phyloP scores from a whole-genome alignment of 2,888 invertebrate genomes.

The Orchesella flavescens region DNA sequence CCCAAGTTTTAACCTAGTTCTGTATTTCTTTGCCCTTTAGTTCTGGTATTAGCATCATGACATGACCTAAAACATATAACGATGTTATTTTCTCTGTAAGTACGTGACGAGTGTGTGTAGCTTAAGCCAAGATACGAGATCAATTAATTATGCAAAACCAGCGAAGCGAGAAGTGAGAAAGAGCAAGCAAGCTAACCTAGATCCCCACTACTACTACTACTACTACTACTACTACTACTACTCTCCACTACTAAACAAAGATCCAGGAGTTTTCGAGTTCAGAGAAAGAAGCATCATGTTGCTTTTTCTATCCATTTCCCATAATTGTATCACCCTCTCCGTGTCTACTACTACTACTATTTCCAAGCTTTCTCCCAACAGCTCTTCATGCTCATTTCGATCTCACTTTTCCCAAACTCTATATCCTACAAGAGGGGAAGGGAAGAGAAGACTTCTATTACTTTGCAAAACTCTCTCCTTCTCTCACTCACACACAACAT shows the following conservation, averaged over 20 bases:
- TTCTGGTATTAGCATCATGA: no score
- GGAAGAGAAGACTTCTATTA: not conserved
- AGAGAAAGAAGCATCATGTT: constrained; percentile 5
- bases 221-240: no score
- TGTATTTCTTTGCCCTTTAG: no score
- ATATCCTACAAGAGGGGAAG: not conserved
- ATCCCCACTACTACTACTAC: no score
- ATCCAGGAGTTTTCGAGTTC: not conserved
- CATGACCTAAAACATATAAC: no score
- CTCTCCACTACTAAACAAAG: constrained; percentile 8
- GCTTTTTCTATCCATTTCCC: constrained; percentile 1
- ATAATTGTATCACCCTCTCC: not conserved
- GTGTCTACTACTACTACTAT: not conserved
- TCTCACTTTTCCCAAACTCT: constrained; percentile 30
- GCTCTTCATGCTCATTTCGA: not conserved
- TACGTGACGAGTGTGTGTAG: constrained; percentile 24
- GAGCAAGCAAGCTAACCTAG: not conserved
- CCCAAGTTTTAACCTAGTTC: no score
- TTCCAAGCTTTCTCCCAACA: not conserved
- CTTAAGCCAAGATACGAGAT: constrained; percentile 32
- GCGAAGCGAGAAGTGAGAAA: constrained; percentile 19
- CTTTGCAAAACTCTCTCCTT: not conserved
- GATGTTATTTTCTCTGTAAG: not conserved
- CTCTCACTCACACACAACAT: not conserved
- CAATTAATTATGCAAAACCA: constrained; percentile 52